Evolutionary conservation across 2,888 invertebrate species (phyloP), one percentile per base, ranked within the genome.

Genomic region (Cephus spinipes): DNA sequence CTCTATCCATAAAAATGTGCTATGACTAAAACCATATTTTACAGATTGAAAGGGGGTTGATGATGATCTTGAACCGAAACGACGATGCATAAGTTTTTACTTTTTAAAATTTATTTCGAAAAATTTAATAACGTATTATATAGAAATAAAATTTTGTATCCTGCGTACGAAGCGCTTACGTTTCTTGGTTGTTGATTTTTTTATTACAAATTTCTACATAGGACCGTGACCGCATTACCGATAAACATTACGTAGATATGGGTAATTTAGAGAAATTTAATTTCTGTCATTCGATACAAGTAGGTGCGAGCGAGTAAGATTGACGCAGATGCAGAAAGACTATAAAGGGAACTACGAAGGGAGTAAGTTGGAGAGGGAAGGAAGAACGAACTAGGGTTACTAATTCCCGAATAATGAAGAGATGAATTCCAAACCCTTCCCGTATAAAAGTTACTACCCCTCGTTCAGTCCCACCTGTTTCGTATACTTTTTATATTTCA

Each of bases 351-450:
- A 75, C 23, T 15, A 15, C 35, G 11, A 33, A 31, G 68, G 40
- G 76, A 30, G 12, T 23, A 33, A 76, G 12, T 15, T 12, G 6
- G 77, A 71, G 31, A 82, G 82, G 81, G 82, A 84, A 83, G 76
- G 81, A 83, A 79, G 83, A 84, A 84, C 81, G 85, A 87, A 90
- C 89, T 86, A 88, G 90, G 91, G 89, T 89, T 90, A 90, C 91
- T 90, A 91, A 90, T 91, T 90, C 89, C 85, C 86, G 88, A 89
- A 89, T 89, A 90, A 90, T 90, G 90, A 90, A 90, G 89, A 90
- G 88, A 89, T 87, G 88, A 89, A 89, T 89, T 87, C 87, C 84
- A 84, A 84, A 81, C 82, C 85, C 82, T 81, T 85, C 83, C 83
- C 81, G 82, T 78, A 33, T 33, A 33, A 71, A 33, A 71, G 71